Evolutionary conservation across 2,797 vertebrate genomes (phyloP), one percentile per base, ranked within the genome.

Genomic region (Liparis tanakae): DNA sequence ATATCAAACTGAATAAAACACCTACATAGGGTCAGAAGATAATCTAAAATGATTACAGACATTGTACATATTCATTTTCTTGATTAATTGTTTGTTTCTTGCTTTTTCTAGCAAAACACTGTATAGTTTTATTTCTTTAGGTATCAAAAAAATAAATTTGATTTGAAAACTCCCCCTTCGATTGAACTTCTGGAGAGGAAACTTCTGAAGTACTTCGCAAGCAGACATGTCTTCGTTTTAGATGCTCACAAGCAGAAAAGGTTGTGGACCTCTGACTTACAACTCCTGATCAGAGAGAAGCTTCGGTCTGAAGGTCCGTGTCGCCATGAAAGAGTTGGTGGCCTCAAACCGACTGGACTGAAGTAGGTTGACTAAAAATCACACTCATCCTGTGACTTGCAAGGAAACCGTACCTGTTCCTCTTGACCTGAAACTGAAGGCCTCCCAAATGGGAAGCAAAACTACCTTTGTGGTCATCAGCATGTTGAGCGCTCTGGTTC

Each of bases 361-460:
- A 50, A 10, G 7, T 58, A 61, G 60, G 41, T 61, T 80, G 30
- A 85, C 62, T 79, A 91, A 90, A 73, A 81, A 74, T 75, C 48
- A 67, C 46, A 70, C 44, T 85, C 75, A 85, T 89, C 76, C 81
- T 4, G 60, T 70, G 86, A 89, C 84, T 75, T 60, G 48, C 10
- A 67, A 55, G 46, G 56, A 80, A 82, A 77, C 48, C 0, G 12
- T 74, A 70, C 77, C 83, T 87, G 85, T 90, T 91, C 87, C 88
- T 84, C 85, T 87, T 87, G 10, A 88, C 43, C 54, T 84, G 92
- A 93, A 93, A 92, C 85, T 80, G 46, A 65, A 4, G 67, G 72
- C 57, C 72, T 74, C 46, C 50, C 30, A 82, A 90, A 81, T 81
- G 69, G 87, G 93, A 93, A 93, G 86, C 36, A 91, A 92, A 93